Evolutionary conservation across 2,888 invertebrate species (phyloP).

Genomic region (Caenorhabditis imperialis): DNA sequence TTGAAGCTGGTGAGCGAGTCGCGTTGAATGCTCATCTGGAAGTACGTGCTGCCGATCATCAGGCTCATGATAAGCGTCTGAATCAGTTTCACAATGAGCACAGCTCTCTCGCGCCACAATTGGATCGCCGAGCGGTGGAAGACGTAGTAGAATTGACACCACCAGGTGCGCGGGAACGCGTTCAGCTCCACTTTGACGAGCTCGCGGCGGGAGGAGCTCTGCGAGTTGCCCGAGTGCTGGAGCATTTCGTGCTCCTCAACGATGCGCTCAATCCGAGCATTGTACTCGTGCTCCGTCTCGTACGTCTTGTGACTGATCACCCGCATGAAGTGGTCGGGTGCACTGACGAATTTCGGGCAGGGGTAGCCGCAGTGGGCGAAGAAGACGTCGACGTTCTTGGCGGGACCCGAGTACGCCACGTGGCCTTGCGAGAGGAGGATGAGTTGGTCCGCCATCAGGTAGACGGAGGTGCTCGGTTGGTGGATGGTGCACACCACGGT

Average conservation of each 20-base stretch:
- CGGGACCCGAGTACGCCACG: conserved; percentile 65
- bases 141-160: conserved; percentile 39
- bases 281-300: conserved; percentile 56
- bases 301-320: conserved; percentile 51
- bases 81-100: conserved; percentile 31
- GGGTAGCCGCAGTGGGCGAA: conserved; percentile 61
- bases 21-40: conserved; percentile 86
- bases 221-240: conserved; percentile 12
- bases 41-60: conserved; percentile 89
- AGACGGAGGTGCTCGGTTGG: conserved; percentile 91
- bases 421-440: conserved; percentile 64
- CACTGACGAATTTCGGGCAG: conserved; percentile 67
- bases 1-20: conserved; percentile 94
- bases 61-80: conserved; percentile 84
- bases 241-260: conserved; percentile 20
- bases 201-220: conserved; percentile 36
- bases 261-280: conserved; percentile 36
- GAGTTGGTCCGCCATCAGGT: conserved; percentile 86
- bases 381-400: conserved; percentile 57
- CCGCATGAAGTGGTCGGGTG: conserved; percentile 78
- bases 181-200: background rate
- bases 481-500: conserved; percentile 93
- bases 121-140: conserved; percentile 39
- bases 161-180: conserved; percentile 31
- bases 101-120: conserved; percentile 28